A percentile compares a stretch with the other conserved stretches of the same genome.
phyloP scores from a whole-genome alignment of 2,797 vertebrate genomes.

The Sebastes vulpes region DNA sequence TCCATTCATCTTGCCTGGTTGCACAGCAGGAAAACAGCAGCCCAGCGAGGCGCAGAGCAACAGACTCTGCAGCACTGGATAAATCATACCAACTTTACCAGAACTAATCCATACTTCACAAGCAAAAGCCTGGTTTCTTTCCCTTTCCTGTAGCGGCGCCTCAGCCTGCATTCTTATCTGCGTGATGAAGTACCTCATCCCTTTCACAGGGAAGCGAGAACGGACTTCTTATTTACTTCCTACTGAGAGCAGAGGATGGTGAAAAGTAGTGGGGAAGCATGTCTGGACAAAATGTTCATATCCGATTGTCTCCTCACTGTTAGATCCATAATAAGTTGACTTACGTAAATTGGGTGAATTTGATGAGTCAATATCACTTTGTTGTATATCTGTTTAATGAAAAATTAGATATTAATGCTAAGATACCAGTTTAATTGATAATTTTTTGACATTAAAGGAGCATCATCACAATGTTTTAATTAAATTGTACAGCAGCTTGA shows the following conservation, averaged over 20 bases:
- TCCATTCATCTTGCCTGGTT: constrained; percentile 66
- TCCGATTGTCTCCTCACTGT: background rate
- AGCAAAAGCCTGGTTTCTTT: constrained; percentile 24
- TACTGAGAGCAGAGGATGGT: constrained; percentile 16
- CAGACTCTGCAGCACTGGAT: constrained; percentile 40
- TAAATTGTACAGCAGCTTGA: too few species aligned
- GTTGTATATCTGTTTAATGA: background rate
- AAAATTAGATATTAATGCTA: too few species aligned
- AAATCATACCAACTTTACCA: constrained; percentile 76
- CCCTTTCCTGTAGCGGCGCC: constrained; percentile 19
- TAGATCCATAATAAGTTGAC: background rate
- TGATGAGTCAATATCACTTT: background rate
- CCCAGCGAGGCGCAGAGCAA: background rate
- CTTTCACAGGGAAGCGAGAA: constrained; percentile 13
- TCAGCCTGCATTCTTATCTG: constrained; percentile 64
- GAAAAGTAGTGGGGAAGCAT: background rate
- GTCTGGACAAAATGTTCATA: constrained; percentile 22
- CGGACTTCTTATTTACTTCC: constrained; percentile 43
- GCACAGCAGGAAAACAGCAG: constrained; percentile 47
- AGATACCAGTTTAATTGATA: background rate
- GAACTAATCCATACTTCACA: constrained; percentile 74
- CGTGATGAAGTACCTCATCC: constrained; percentile 67
- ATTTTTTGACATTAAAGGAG: background rate
- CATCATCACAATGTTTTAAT: background rate
- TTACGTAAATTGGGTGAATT: background rate